Base-by-base conservation (phyloP, 2,113 vertebrate species). In the Pelvicachromis taeniatus region DNA sequence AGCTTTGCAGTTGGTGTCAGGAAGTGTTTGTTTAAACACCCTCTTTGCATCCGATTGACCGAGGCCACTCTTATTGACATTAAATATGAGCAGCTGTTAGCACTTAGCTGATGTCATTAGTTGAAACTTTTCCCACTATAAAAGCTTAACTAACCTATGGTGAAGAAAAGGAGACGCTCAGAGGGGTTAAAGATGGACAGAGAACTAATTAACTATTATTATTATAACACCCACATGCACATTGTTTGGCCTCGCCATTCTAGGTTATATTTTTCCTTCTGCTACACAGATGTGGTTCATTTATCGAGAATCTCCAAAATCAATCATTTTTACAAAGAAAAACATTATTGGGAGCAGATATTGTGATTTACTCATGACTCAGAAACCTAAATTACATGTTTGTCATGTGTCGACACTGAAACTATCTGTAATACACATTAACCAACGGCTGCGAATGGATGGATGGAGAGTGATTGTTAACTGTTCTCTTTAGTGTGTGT, bases 231-330 rank as follows among this genome's bases (percentile, higher is more conserved):
- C 33, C 59, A 38, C 59, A 38, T 38, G 59, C 2, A 63, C 19
- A 38, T 13, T 38, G 33, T 38, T 73, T 17, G 40, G 11, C 6
- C 1, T 3, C 19, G 40, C 1, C 2, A 48, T 73, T 50, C 9
- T 0, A 19, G 42, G 68, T 2, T 73, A 26, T 45, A 1, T 48
- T 73, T 65, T 70, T 45, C 8, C 13, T 70, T 45, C 65, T 45
- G 65, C 38, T 29, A 73, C 68, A 50, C 68, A 73, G 42, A 73
- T 29, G 42, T 73, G 16, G 23, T 0, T 73, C 4, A 50, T 29
- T 9, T 73, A 48, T 48, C 1, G 0, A 73, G 4, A 73, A 73
- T 29, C 40, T 48, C 65, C 14, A 0, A 2, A 73, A 73, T 73
- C 1, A 0, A 26, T 16, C 0, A 73, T 29, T 73, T 73, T 73